Percentiles rank a stretch among this genome's conserved stretches.
These are phyloP conservation scores for Cryptophagus acutangulus DNA, from an alignment of 2,888 invertebrate genomes.

Conservation along the genomic window DNA sequence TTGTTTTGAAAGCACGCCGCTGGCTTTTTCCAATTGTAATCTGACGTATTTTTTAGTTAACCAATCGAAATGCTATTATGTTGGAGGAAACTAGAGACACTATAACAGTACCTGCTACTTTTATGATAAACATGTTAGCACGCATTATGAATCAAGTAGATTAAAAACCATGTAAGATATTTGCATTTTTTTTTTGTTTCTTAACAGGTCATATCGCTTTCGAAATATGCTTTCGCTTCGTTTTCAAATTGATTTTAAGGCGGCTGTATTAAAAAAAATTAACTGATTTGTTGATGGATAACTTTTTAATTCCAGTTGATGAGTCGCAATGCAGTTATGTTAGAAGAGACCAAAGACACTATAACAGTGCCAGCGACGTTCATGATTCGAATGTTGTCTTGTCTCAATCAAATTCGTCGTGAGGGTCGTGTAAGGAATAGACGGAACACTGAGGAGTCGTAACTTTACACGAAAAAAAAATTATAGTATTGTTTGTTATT, in stretches of 20 bases:
- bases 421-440: constrained; percentile 31
- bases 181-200: background rate
- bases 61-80: constrained; percentile 72
- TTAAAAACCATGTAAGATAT: constrained; percentile 5
- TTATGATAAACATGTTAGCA: constrained; percentile 72
- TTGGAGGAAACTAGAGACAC: constrained; percentile 79
- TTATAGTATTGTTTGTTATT: too few relatives aligned
- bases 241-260: too few relatives aligned
- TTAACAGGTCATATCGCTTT: background rate
- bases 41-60: constrained; percentile 53
- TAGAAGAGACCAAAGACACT: constrained; percentile 81
- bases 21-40: background rate
- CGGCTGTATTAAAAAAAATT: too few relatives aligned
- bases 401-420: constrained; percentile 61
- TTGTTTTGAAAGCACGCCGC: background rate
- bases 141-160: constrained; percentile 12
- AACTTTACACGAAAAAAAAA: too few relatives aligned
- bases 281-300: background rate
- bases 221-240: background rate
- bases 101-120: constrained; percentile 78
- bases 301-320: constrained; percentile 55
- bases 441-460: constrained; percentile 11
- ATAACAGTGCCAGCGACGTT: constrained; percentile 83
- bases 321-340: constrained; percentile 73
- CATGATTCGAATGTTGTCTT: constrained; percentile 73